Evolutionary conservation across 2,888 invertebrate genomes (phyloP).

Genomic region (Ornithoptera priamus): DNA sequence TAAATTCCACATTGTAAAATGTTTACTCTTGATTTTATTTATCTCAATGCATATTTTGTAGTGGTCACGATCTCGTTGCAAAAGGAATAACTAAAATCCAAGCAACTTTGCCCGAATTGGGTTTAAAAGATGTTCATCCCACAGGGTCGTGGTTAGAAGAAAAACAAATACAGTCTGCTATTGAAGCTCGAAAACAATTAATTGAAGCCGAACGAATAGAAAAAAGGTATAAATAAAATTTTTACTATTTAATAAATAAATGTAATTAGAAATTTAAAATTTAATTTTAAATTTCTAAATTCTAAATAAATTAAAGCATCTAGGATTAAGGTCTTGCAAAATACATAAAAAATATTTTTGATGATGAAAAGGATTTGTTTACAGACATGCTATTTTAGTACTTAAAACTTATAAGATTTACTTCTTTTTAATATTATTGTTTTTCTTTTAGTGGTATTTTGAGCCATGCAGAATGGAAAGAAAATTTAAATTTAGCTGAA

Average conservation of each 20-base stretch:
- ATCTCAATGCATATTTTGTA: constrained; percentile 37
- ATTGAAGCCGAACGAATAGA: constrained; percentile 80
- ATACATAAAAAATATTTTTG: too few species aligned
- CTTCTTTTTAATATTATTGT: too few species aligned
- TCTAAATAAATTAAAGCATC: too few species aligned
- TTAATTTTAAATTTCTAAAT: too few species aligned
- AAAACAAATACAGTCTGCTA: constrained; percentile 79
- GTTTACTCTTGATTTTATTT: not conserved
- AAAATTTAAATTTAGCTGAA: constrained; percentile 72
- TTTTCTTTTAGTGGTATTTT: constrained; percentile 63
- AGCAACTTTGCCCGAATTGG: constrained; percentile 72
- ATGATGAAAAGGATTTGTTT: too few species aligned
- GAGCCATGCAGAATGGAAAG: constrained; percentile 79
- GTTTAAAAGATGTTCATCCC: constrained; percentile 76
- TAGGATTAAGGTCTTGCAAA: too few species aligned
- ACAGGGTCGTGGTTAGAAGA: constrained; percentile 80
- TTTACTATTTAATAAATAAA: too few species aligned
- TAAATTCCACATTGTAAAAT: not conserved
- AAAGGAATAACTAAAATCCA: constrained; percentile 67
- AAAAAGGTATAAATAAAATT: constrained; percentile 58
- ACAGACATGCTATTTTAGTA: too few species aligned
- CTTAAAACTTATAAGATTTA: too few species aligned
- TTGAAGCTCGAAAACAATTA: constrained; percentile 75
- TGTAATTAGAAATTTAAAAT: too few species aligned
- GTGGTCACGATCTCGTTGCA: constrained; percentile 61